phyloP scores from a whole-genome alignment of 2,113 vertebrate species.

The Macquaria australasica region DNA sequence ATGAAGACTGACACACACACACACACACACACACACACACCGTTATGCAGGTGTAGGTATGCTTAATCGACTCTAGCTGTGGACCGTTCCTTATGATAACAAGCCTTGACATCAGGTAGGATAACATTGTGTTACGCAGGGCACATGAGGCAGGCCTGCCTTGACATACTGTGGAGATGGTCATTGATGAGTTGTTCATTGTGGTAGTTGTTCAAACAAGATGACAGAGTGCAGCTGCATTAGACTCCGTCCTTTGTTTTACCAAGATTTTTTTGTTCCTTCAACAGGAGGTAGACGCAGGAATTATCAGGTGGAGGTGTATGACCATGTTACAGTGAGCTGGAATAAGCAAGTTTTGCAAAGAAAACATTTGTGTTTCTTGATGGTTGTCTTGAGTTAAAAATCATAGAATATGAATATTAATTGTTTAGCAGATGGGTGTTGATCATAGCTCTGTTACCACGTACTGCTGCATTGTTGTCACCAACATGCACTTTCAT shows the following conservation, averaged over 20 bases:
- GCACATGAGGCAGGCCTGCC: constrained; percentile 10
- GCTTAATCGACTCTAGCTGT: constrained; percentile 29
- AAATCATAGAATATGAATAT: background rate
- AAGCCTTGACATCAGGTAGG: constrained; percentile 57
- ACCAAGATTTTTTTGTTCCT: background rate
- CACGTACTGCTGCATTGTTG: background rate
- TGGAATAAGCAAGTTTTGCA: background rate
- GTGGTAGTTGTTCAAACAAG: constrained; percentile 17
- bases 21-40: background rate
- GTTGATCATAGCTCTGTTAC: background rate
- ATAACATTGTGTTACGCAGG: constrained; percentile 57
- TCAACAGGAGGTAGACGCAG: background rate
- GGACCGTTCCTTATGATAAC: constrained; percentile 55
- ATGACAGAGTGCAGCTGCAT: background rate
- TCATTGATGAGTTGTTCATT: constrained; percentile 28
- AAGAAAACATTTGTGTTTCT: background rate
- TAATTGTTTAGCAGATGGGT: background rate
- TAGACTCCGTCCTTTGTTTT: background rate
- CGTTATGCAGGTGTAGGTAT: constrained; percentile 43
- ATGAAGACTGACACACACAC: background rate
- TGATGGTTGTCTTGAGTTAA: background rate
- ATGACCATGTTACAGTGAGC: too few relatives aligned
- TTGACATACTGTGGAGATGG: constrained; percentile 14
- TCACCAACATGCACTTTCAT: background rate
- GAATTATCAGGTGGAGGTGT: background rate